Base-by-base conservation (phyloP, 1,140 invertebrate species). In the Drosophila prosaltans region DNA sequence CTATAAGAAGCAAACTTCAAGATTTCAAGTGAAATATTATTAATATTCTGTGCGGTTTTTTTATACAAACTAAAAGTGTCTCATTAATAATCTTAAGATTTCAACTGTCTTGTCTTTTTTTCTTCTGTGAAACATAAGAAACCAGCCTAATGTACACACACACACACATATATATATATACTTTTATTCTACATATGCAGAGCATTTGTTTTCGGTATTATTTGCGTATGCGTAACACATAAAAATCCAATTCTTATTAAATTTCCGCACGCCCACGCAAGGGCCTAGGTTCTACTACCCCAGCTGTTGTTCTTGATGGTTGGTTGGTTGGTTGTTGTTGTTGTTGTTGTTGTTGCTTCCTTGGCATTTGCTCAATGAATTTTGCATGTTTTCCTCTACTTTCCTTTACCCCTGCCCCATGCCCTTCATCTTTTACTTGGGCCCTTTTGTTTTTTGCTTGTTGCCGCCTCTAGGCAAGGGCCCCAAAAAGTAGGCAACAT, bases 171-270 rank as follows among this genome's bases (percentile, higher is more conserved):
- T 30, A 72, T 48, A 62, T 43, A 57, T 72, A 62, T n/a, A 60
- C 9, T 39, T 66, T 55, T 41, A 21, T 41, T 39, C 55, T 32
- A 30, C 65, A 82, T 73, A 73, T 78, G 84, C 67, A 51, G 45
- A 51, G 45, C 45, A 51, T 51, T 51, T 51, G 21, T 51, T 51
- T 51, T 51, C 21, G 26, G 45, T 51, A 51, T 72, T 77, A 77
- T 78, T 78, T 78, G 74, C 83, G 71, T 80, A 79, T 77, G 84
- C 80, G 69, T 64, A 74, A 70, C 85, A 88, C 83, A 88, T 86
- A 88, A 88, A 85, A 88, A 88, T 88, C 84, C 80, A 78, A 81
- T 89, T 88, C 83, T 88, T 88, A 88, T 88, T 88, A 88, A 88
- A 88, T 88, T 88, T 88, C 83, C 83, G 83, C 83, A 86, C 83